Evolutionary conservation across 2,113 vertebrate genomes (phyloP).

Genomic region (Myrmecophaga tridactyla): DNA sequence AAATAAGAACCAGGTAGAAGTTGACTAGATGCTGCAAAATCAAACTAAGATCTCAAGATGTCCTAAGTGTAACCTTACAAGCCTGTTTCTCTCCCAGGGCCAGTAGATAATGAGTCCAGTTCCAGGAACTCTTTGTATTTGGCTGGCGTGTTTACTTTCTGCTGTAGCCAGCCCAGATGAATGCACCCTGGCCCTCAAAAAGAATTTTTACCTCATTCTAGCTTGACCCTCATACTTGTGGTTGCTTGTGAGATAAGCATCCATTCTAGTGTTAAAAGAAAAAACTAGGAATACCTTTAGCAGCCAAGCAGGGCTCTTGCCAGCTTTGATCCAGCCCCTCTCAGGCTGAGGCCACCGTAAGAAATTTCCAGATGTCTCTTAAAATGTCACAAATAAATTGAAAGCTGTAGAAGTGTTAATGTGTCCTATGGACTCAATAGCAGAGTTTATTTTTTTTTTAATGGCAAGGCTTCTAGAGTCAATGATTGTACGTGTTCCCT

Average conservation of each 20-base stretch:
- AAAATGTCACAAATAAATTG: constrained; percentile 60
- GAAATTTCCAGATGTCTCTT: constrained; percentile 61
- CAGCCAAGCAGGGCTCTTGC: constrained; percentile 47
- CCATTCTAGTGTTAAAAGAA: background rate
- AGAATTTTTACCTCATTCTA: constrained; percentile 70
- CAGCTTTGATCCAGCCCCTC: constrained; percentile 34
- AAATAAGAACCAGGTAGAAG: constrained; percentile 40
- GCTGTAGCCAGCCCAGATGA: constrained; percentile 59
- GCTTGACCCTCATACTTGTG: constrained; percentile 49
- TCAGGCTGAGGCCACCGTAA: constrained; percentile 38
- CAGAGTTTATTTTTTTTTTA: constrained; percentile 74
- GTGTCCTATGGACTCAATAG: constrained; percentile 80
- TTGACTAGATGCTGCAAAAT: constrained; percentile 49
- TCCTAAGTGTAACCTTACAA: background rate
- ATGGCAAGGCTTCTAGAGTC: constrained; percentile 62
- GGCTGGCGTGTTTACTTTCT: constrained; percentile 73
- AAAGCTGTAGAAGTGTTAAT: constrained; percentile 66
- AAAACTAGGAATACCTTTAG: constrained; percentile 10
- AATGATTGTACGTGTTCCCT: constrained; percentile 69
- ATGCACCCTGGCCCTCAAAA: constrained; percentile 52
- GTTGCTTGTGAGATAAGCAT: constrained; percentile 47
- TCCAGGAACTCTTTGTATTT: constrained; percentile 12
- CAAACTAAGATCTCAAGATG: background rate
- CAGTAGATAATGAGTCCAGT: background rate
- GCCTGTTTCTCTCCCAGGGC: constrained; percentile 44